These are phyloP conservation scores for Rhimphoctona megacephalus DNA, from an alignment of 2,888 invertebrate genomes.

Conservation along the genomic window DNA sequence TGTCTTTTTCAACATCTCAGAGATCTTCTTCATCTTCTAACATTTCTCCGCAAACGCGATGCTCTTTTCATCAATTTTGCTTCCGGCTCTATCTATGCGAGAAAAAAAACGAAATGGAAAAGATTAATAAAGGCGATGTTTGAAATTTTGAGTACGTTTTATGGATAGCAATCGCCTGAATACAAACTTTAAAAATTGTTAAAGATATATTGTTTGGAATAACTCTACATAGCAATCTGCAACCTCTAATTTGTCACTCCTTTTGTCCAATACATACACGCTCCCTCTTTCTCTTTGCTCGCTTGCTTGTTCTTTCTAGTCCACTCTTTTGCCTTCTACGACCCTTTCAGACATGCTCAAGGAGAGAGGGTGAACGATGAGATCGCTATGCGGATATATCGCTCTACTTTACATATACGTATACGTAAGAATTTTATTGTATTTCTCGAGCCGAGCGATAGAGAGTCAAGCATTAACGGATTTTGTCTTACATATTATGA, in stretches of 20 bases:
- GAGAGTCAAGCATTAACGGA: constrained; percentile 83
- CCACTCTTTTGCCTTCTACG: constrained; percentile 70
- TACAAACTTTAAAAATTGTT: neutral
- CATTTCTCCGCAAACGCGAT: constrained; percentile 33
- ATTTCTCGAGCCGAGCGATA: constrained; percentile 76
- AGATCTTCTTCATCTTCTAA: constrained; percentile 1
- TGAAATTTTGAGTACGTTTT: neutral
- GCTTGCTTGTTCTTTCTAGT: constrained; percentile 11
- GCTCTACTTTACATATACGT: constrained; percentile 27
- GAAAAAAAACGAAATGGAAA: neutral
- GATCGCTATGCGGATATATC: constrained; percentile 48
- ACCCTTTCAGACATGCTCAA: constrained; percentile 35
- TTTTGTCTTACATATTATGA: constrained; percentile 82
- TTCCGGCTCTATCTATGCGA: constrained; percentile 51
- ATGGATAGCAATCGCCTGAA: neutral
- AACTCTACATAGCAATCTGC: neutral
- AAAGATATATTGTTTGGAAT: neutral
- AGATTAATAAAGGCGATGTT: neutral
- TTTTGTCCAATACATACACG: neutral
- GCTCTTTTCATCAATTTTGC: constrained; percentile 46
- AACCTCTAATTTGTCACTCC: neutral
- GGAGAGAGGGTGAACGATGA: constrained; percentile 54
- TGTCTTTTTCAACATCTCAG: constrained; percentile 1
- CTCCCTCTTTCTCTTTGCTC: constrained; percentile 12
- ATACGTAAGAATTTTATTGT: constrained; percentile 75